A percentile compares a stretch with the other conserved stretches of the same genome.
Conservation (phyloP, 2,888 invertebrate genomes). For the Sphaerophoria rueppellii region DNA sequence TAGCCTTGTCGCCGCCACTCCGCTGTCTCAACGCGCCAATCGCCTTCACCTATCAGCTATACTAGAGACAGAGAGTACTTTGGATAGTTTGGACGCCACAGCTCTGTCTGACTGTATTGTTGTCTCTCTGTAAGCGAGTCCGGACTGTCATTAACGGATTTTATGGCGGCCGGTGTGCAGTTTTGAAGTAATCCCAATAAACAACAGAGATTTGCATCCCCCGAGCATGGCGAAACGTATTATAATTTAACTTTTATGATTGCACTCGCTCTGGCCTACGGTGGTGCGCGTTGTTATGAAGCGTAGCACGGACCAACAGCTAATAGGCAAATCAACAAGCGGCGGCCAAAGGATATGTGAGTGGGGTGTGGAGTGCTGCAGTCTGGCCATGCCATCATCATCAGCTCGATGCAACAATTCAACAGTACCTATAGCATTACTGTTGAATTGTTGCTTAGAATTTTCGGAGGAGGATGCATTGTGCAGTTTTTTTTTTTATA, state of each 20-base stretch:
- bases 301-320: conserved; percentile 43
- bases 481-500: conserved; percentile 59
- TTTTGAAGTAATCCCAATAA: conserved; percentile 73
- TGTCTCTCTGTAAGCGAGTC: neutral
- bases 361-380: neutral
- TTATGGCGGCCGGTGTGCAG: conserved; percentile 72
- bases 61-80: neutral
- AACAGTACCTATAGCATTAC: too few relatives aligned
- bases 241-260: conserved; percentile 73
- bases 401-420: conserved; percentile 45
- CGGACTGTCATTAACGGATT: conserved; percentile 70
- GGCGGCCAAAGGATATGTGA: too few relatives aligned
- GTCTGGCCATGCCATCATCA: conserved; percentile 67
- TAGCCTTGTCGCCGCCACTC: conserved; percentile 52
- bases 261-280: conserved; percentile 69
- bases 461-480: conserved; percentile 18
- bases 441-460: too few relatives aligned
- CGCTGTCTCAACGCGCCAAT: neutral
- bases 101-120: neutral
- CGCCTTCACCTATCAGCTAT: conserved; percentile 62
- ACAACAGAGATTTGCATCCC: conserved; percentile 73
- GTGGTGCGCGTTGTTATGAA: conserved; percentile 54
- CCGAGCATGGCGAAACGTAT: conserved; percentile 69
- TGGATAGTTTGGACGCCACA: neutral
- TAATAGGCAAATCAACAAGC: conserved; percentile 21